These are phyloP conservation scores for Eilema griseolum DNA, from an alignment of 2,888 invertebrate species.

Conservation along the genomic window DNA sequence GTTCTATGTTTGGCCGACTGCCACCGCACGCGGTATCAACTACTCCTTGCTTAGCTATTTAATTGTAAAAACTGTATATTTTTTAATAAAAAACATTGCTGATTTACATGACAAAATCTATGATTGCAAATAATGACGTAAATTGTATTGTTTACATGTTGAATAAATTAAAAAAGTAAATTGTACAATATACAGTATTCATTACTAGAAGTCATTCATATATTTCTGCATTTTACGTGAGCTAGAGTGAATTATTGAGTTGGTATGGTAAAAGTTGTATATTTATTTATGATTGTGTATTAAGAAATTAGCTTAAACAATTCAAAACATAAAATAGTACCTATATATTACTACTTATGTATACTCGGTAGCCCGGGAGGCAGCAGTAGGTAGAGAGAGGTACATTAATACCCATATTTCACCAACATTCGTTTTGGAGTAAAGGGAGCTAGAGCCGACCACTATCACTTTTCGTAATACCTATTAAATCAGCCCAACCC, in stretches of 20 bases:
- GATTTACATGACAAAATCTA: too few species aligned
- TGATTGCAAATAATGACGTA: too few species aligned
- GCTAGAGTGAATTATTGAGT: neutral
- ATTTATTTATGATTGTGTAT: neutral
- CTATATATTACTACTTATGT: neutral
- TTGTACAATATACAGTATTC: neutral
- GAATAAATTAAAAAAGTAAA: too few species aligned
- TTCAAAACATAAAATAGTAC: neutral
- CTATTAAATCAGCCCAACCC: neutral
- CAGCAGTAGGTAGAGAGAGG: neutral
- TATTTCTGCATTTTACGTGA: neutral
- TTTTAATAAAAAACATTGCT: too few species aligned
- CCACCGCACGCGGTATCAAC: constrained; percentile 37
- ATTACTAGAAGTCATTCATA: neutral
- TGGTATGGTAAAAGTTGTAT: neutral
- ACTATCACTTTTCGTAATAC: too few species aligned
- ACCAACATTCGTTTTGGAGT: neutral
- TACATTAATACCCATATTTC: neutral
- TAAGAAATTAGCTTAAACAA: neutral
- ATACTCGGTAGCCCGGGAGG: neutral
- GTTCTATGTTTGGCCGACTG: constrained; percentile 44
- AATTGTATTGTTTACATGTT: too few species aligned
- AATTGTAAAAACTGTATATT: constrained; percentile 46
- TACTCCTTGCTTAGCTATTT: constrained; percentile 51
- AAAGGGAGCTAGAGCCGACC: neutral